A percentile compares a stretch with the other conserved stretches of the same genome.
phyloP scores from a whole-genome alignment of 2,113 vertebrate genomes.

The Scolopax mira region DNA sequence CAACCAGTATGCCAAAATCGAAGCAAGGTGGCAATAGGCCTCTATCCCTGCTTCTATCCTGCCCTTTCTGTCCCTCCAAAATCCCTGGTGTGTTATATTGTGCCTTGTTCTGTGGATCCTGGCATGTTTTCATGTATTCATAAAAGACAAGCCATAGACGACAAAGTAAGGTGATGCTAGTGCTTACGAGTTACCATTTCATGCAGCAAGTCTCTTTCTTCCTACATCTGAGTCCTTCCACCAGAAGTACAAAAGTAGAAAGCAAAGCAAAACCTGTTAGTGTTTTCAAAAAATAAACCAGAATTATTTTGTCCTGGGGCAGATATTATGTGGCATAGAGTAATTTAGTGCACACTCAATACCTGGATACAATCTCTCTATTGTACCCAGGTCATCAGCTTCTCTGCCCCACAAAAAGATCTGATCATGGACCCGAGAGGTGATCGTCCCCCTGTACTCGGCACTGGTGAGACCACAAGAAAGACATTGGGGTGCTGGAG shows the following conservation, averaged over 20 bases:
- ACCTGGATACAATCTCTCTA: accelerated
- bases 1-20: neutral
- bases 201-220: neutral
- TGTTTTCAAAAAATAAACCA: neutral
- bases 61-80: neutral
- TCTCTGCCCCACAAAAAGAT: neutral
- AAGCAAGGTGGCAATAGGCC: neutral
- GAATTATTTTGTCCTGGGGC: neutral
- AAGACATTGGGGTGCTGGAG: too few relatives aligned
- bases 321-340: neutral
- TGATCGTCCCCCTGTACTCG: too few relatives aligned
- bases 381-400: neutral
- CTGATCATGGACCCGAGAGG: too few relatives aligned
- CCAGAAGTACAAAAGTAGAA: neutral
- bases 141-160: neutral
- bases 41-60: neutral
- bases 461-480: too few relatives aligned
- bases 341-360: neutral
- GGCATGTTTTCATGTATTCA: neutral
- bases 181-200: neutral
- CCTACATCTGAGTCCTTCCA: neutral
- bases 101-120: neutral
- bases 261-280: neutral
- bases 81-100: neutral
- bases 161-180: neutral